These are phyloP conservation scores for Ormyrus thymus DNA, from an alignment of 2,888 invertebrate genomes.

Conservation along the genomic window DNA sequence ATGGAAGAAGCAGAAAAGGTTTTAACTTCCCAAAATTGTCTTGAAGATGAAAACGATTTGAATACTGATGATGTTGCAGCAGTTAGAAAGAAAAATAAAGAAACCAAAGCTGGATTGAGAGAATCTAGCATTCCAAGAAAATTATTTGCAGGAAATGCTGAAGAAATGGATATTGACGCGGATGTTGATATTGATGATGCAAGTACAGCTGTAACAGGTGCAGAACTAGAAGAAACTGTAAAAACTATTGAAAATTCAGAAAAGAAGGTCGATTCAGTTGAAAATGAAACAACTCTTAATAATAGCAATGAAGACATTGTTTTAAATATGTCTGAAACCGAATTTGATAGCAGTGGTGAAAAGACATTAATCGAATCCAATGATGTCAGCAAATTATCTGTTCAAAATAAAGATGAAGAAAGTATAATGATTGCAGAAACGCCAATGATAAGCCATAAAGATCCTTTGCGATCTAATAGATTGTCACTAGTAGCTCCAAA, in stretches of 20 bases:
- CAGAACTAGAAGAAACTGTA: slow-evolving; percentile 18
- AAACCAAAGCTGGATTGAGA: slow-evolving; percentile 48
- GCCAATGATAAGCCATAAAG: slow-evolving; percentile 18
- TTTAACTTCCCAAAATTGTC: not conserved
- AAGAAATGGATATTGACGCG: slow-evolving; percentile 45
- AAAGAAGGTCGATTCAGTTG: slow-evolving; percentile 14
- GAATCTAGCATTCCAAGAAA: slow-evolving; percentile 51
- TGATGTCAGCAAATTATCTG: not conserved
- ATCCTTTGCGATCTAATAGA: slow-evolving; percentile 5
- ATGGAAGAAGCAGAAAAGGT: slow-evolving; percentile 36
- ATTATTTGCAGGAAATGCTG: slow-evolving; percentile 53
- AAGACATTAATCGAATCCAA: not conserved
- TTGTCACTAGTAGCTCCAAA: not conserved
- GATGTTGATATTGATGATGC: slow-evolving; percentile 42
- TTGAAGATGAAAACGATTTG: slow-evolving; percentile 9
- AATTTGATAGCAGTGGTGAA: slow-evolving; percentile 23
- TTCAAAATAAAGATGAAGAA: slow-evolving; percentile 38
- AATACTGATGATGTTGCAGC: slow-evolving; percentile 26
- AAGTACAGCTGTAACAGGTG: slow-evolving; percentile 2
- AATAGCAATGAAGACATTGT: slow-evolving; percentile 53
- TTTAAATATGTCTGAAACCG: slow-evolving; percentile 54
- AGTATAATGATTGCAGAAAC: slow-evolving; percentile 35
- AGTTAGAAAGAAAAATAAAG: slow-evolving; percentile 37
- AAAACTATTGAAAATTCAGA: slow-evolving; percentile 31
- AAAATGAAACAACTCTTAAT: slow-evolving; percentile 35